A percentile compares a stretch with the other conserved stretches of the same genome.
phyloP scores from a whole-genome alignment of 2,113 vertebrate species.

The Indri indri region DNA sequence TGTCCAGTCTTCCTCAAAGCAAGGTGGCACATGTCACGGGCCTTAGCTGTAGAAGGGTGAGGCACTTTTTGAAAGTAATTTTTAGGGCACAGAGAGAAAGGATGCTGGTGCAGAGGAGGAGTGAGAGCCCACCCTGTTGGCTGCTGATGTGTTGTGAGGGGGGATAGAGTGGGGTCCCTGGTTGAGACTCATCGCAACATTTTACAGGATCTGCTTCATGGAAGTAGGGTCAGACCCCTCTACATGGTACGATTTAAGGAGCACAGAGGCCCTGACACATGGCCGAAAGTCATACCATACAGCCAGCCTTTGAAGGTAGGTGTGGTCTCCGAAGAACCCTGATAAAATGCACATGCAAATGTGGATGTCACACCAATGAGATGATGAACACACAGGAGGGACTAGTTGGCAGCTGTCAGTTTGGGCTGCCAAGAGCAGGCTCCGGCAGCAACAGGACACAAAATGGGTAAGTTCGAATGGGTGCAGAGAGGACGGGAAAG shows the following conservation, averaged over 20 bases:
- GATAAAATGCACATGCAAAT: not conserved
- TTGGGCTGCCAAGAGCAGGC: not conserved
- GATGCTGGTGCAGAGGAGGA: not conserved
- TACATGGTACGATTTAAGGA: not conserved
- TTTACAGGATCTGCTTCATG: not conserved
- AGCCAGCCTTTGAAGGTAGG: not conserved
- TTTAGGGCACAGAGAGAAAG: not conserved
- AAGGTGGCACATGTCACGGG: not conserved
- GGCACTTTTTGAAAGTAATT: not conserved
- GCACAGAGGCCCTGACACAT: accelerated
- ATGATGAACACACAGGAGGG: not conserved
- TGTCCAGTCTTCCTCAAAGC: not conserved
- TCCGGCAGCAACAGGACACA: not conserved
- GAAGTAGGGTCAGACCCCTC: not conserved
- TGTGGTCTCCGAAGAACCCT: not conserved
- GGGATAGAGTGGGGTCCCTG: not conserved
- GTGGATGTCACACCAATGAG: not conserved
- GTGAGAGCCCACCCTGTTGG: not conserved
- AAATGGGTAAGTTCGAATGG: not conserved
- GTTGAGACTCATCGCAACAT: not conserved
- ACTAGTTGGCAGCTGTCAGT: not conserved
- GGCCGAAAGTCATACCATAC: not conserved
- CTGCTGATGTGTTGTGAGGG: not conserved
- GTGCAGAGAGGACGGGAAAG: not conserved
- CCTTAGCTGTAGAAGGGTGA: not conserved